Evolutionary conservation across 2,797 vertebrate species (phyloP), one percentile per base, ranked within the genome.

Genomic region (Oreortyx pictus): DNA sequence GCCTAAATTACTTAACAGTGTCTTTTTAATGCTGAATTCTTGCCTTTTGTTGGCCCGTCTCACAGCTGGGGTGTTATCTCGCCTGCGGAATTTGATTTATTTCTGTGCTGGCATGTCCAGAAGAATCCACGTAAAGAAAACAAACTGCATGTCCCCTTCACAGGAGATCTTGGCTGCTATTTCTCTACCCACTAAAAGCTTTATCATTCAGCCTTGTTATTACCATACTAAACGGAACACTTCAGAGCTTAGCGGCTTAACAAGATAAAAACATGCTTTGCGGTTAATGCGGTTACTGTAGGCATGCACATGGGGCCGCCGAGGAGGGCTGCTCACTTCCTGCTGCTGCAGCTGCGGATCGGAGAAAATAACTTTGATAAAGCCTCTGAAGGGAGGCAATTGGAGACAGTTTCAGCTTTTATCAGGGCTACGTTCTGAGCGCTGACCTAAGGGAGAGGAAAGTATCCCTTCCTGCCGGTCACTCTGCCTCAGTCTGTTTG

Each of bases 131-230:
- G 77, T 84, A 76, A 93, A 76, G 87, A 91, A 94, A 95, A 93
- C 90, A 95, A 94, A 88, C 89, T 73, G 82, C 76, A 9, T 37
- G 82, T 88, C 92, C 92, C 89, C 89, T 95, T 94, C 82, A 43
- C 70, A 44, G 87, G 92, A 86, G 90, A 92, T 94, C 79, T 93
- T 93, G 92, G 94, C 93, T 84, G 92, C 92, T 92, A 7, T 94
- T 96, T 93, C 93, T 89, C 93, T 91, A 35, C 85, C 79, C 92
- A 86, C 93, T 96, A 76, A 94, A 95, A 94, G 96, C 96, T 96
- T 95, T 96, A 96, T 96, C 94, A 73, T 88, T 95, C 93, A 94
- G 92, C 94, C 90, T 94, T 93, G 93, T 96, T 95, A 95, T 96
- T 95, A 94, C 93, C 96, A 94, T 95, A 57, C 96, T 95, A 92